Conservation (phyloP, 2,797 vertebrate genomes). For the Liparis tanakae region DNA sequence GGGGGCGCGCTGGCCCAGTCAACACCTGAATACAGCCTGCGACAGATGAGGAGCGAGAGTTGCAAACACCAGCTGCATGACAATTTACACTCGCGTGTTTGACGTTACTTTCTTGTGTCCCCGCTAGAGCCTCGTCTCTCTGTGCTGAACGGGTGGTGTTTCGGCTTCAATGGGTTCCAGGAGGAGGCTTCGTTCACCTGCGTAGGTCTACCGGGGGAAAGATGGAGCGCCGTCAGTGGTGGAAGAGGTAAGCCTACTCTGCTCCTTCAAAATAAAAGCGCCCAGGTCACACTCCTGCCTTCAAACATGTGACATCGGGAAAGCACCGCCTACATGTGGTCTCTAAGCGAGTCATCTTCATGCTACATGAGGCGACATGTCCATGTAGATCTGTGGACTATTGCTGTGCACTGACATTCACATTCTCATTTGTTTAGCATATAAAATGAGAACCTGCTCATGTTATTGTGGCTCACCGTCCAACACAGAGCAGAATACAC, state of each 20-base stretch:
- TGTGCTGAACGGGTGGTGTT: not conserved
- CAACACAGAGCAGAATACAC: not conserved
- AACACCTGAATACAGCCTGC: not conserved
- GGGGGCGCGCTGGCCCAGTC: slow-evolving; percentile 25
- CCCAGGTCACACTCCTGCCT: not conserved
- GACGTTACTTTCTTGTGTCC: not conserved
- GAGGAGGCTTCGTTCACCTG: not conserved
- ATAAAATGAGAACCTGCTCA: not conserved
- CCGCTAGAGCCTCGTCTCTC: not conserved
- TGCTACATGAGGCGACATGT: not conserved
- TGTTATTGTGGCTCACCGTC: not conserved
- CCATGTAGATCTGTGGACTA: not conserved
- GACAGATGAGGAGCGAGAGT: not conserved
- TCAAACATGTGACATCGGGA: not conserved
- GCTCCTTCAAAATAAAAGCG: not conserved
- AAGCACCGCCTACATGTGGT: no score
- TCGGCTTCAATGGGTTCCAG: not conserved
- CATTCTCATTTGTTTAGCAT: not conserved
- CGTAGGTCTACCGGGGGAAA: not conserved
- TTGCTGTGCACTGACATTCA: not conserved
- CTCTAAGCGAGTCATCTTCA: not conserved
- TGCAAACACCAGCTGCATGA: not conserved
- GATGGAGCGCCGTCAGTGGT: not conserved
- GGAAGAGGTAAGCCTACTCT: not conserved
- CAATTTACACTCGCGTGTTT: not conserved